phyloP scores from a whole-genome alignment of 2,888 invertebrate species.

The Hanleya hanleyi region DNA sequence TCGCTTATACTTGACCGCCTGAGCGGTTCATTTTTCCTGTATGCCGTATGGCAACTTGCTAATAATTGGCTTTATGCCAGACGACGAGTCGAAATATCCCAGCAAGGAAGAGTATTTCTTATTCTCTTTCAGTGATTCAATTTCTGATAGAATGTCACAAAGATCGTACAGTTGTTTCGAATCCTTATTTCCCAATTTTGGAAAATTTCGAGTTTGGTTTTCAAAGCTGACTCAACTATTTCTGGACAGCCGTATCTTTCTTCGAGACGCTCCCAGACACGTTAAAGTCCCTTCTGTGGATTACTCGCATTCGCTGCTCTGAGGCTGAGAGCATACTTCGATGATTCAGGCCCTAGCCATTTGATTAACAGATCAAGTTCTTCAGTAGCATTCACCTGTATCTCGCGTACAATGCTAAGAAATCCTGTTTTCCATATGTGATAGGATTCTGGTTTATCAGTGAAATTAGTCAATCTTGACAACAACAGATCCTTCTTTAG shows the following conservation, averaged over 20 bases:
- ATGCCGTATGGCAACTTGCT: neutral
- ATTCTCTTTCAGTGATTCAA: slow-evolving; percentile 31
- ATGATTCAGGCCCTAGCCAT: slow-evolving; percentile 28
- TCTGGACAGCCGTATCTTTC: slow-evolving; percentile 33
- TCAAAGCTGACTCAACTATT: slow-evolving; percentile 26
- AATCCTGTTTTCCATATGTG: no score
- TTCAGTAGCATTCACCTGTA: slow-evolving; percentile 11
- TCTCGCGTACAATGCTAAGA: neutral
- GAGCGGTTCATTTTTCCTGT: slow-evolving; percentile 9
- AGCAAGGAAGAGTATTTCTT: slow-evolving; percentile 16
- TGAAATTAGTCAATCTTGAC: no score
- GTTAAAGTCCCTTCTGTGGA: slow-evolving; percentile 17
- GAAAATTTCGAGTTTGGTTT: slow-evolving; percentile 31
- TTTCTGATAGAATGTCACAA: slow-evolving; percentile 25
- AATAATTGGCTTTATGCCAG: slow-evolving; percentile 2
- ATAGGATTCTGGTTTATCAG: no score
- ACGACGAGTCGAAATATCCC: slow-evolving; percentile 8
- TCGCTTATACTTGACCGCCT: neutral
- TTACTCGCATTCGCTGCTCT: slow-evolving; percentile 27
- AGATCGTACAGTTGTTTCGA: neutral
- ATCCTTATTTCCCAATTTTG: slow-evolving; percentile 30
- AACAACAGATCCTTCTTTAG: no score
- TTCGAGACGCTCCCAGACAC: slow-evolving; percentile 32
- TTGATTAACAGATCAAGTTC: slow-evolving; percentile 22
- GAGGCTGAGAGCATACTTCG: slow-evolving; percentile 22